Conservation (phyloP, 2,113 vertebrate genomes). For the Polyodon spathula region DNA sequence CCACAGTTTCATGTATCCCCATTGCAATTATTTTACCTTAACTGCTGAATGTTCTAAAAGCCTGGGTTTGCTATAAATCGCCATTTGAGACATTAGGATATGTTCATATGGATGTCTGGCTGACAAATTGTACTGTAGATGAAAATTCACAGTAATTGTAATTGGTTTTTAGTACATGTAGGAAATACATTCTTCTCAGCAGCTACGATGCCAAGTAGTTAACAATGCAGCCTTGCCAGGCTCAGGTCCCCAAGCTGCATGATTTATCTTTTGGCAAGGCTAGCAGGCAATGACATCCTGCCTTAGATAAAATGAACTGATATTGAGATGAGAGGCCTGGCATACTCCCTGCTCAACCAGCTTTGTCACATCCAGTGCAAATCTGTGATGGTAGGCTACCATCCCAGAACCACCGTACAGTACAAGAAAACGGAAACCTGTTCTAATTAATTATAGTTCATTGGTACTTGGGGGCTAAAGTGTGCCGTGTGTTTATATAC, state of each 20-base stretch:
- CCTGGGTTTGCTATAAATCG: conserved; percentile 13
- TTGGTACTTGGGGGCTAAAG: no score
- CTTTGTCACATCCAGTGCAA: conserved; percentile 1
- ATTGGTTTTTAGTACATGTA: conserved; percentile 23
- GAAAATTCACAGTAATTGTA: conserved; percentile 19
- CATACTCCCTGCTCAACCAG: conserved; percentile 10
- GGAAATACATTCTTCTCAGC: conserved; percentile 19
- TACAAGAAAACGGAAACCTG: no score
- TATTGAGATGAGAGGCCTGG: conserved; percentile 20
- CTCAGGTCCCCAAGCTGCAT: conserved; percentile 20
- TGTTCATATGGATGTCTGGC: conserved; percentile 27
- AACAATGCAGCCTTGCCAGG: conserved; percentile 24
- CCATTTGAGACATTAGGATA: conserved; percentile 23
- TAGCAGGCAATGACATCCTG: conserved; percentile 14
- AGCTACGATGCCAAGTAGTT: conserved; percentile 21
- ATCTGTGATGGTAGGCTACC: neutral
- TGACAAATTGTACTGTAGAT: conserved; percentile 21
- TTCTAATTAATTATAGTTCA: no score
- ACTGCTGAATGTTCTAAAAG: conserved; percentile 20
- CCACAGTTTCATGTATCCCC: neutral
- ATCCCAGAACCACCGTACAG: neutral
- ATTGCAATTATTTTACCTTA: conserved; percentile 4
- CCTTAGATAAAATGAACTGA: conserved; percentile 26
- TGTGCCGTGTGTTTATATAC: no score
- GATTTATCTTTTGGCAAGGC: conserved; percentile 15